Evolutionary conservation across 2,113 vertebrate species (phyloP).

Genomic region (Notarius quadriscutis): DNA sequence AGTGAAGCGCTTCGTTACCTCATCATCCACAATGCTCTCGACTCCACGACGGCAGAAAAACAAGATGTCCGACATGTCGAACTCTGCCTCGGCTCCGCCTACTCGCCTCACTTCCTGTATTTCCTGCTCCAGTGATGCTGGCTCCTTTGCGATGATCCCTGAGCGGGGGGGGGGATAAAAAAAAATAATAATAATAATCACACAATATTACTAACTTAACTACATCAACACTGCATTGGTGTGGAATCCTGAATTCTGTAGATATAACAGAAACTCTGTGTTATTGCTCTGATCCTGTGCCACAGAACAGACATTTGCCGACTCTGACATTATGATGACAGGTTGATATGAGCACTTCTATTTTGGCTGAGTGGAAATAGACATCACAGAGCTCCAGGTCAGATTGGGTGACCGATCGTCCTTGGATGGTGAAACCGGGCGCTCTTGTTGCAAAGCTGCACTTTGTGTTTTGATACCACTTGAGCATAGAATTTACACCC

Average conservation of each 20-base stretch:
- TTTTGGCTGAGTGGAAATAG: not conserved
- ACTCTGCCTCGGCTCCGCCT: slow-evolving; percentile 71
- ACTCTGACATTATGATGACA: not conserved
- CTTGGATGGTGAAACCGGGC: not conserved
- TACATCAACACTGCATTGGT: not conserved
- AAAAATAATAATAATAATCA: not conserved
- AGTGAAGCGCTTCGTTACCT: slow-evolving; percentile 91
- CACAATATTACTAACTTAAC: not conserved
- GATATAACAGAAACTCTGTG: not conserved
- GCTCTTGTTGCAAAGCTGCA: not conserved
- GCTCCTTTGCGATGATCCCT: slow-evolving; percentile 89
- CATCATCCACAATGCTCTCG: slow-evolving; percentile 92
- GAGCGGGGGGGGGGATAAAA: not conserved
- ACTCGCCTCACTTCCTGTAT: slow-evolving; percentile 81
- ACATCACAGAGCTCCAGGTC: not conserved
- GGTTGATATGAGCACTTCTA: not conserved
- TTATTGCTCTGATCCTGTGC: not conserved
- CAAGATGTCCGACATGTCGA: slow-evolving; percentile 88
- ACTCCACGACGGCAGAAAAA: slow-evolving; percentile 89
- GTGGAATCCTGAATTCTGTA: not conserved
- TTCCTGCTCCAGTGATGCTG: slow-evolving; percentile 82
- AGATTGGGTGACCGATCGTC: not conserved
- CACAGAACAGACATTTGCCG: not conserved
- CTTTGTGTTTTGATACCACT: too few relatives aligned
- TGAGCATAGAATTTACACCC: not conserved